Evolutionary conservation across 2,888 invertebrate species (phyloP), one percentile per base, ranked within the genome.

Genomic region (Ganaspis brasiliensis): DNA sequence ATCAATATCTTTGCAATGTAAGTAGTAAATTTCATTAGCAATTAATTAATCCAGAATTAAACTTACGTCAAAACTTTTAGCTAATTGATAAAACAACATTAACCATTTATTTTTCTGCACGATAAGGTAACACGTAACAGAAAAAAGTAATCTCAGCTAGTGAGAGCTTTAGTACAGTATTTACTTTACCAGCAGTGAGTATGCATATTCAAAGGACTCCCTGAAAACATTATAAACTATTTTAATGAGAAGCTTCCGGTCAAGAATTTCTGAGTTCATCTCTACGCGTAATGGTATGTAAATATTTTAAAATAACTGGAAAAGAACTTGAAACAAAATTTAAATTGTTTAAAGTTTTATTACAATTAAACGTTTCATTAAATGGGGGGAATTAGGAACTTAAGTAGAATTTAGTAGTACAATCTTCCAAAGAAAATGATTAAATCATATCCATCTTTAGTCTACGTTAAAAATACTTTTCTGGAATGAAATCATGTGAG

Each of bases 221-320:
- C 14, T 52, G 52, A 52, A 52, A 52, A 19, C 52, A 52, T 52
- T 52, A 19, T 52, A 52, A 19, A 52, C 52, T 52, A 52, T 52
- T 52, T 52, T 52, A 52, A 52, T 52, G 52, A 52, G 52, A 19
- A 52, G 52, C 52, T 52, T 52, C 52, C 19, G 52, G 52, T 19
- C 19, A 52, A 52, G 52, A 52, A 52, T 52, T 52, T 52, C 19
- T 19, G 19, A 19, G 52, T 19, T 19, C 52, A 52, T 52, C 19
- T 52, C 52, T 16, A 52, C 52, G 52, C 52, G 52, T 52, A 52
- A 52, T 52, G 52, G 52, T 52, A 52, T 19, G 52, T 52, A 52
- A 52, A 52, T 52, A 49, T 52, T 52, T 52, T 19, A 9, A 52
- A 52, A 52, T 52, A 52, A 19, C 16, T n/a, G 9, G 19, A 52